A percentile compares a stretch with the other conserved stretches of the same genome.
These are phyloP conservation scores for Xyliphius kryptos DNA, from an alignment of 2,113 vertebrate species.

Conservation along the genomic window DNA sequence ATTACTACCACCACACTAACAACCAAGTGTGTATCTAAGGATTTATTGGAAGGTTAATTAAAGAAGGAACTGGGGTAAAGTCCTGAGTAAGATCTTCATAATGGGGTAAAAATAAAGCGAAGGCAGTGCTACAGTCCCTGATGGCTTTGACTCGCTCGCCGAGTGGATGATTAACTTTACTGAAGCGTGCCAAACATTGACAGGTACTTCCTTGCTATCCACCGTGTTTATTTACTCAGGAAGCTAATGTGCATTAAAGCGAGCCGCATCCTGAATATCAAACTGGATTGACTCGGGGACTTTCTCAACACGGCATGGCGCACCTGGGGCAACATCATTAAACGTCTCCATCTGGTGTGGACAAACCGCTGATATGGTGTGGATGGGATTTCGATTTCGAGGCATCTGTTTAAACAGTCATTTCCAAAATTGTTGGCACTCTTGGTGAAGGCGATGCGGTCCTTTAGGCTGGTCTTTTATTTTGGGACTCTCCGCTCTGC, in stretches of 20 bases:
- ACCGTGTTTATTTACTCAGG: slow-evolving; percentile 9
- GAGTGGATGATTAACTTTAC: slow-evolving; percentile 26
- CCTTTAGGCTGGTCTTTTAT: too few relatives aligned
- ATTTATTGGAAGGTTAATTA: slow-evolving; percentile 10
- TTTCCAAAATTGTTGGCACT: too few relatives aligned
- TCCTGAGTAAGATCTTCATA: slow-evolving; percentile 4
- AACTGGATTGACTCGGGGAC: slow-evolving; percentile 6
- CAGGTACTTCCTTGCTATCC: slow-evolving; percentile 6
- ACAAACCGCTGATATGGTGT: neutral
- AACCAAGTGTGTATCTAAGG: too few relatives aligned
- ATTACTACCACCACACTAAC: too few relatives aligned
- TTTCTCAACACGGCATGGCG: neutral
- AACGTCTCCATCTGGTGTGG: slow-evolving; percentile 7
- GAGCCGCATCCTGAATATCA: slow-evolving; percentile 1
- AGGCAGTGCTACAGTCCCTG: slow-evolving; percentile 3
- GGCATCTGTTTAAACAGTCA: too few relatives aligned
- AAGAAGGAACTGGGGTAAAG: slow-evolving; percentile 8
- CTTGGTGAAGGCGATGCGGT: too few relatives aligned
- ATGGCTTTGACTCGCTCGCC: neutral
- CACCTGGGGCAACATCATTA: slow-evolving; percentile 3
- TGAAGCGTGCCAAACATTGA: slow-evolving; percentile 13
- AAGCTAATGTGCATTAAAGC: slow-evolving; percentile 16
- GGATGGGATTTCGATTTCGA: neutral
- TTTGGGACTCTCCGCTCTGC: too few relatives aligned
- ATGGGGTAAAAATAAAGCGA: slow-evolving; percentile 16